A percentile compares a stretch with the other conserved stretches of the same genome.
Conservation (phyloP, 1,140 invertebrate species). For the Scaptomyza hsui region DNA sequence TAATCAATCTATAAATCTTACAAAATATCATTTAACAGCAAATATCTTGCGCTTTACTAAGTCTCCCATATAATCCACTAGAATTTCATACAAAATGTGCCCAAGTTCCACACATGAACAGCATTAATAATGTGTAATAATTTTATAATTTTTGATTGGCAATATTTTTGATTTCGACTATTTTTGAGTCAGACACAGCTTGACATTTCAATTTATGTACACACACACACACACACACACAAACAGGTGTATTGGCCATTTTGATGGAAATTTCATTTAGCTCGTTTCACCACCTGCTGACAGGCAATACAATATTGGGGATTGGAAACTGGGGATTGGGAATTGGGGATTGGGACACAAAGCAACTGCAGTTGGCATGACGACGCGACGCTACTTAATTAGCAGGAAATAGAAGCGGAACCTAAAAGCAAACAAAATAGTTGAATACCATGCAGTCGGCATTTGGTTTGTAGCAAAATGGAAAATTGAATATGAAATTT, state of each 20-base stretch:
- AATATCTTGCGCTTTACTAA: no score
- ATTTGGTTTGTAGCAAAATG: background rate
- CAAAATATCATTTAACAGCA: no score
- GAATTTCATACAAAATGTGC: no score
- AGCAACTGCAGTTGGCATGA: slow-evolving; percentile 41
- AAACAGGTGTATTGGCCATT: background rate
- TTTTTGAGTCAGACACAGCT: slow-evolving; percentile 2
- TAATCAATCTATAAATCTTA: no score
- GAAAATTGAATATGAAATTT: slow-evolving; percentile 26
- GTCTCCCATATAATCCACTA: no score
- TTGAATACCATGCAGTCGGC: no score
- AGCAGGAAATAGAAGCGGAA: slow-evolving; percentile 43
- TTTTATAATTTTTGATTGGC: slow-evolving; percentile 18
- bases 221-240: background rate
- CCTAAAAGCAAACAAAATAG: slow-evolving; percentile 24
- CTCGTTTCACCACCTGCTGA: slow-evolving; percentile 43
- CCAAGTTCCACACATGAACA: background rate
- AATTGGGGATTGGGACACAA: background rate
- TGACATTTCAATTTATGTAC: slow-evolving; percentile 13
- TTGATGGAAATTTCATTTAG: slow-evolving; percentile 35
- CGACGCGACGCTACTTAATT: slow-evolving; percentile 55
- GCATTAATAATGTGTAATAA: slow-evolving; percentile 4
- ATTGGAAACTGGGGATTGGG: background rate
- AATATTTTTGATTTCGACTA: background rate
- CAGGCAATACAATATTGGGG: background rate